Base-by-base conservation (phyloP, 2,113 vertebrate species). In the Corydoras sp. region DNA sequence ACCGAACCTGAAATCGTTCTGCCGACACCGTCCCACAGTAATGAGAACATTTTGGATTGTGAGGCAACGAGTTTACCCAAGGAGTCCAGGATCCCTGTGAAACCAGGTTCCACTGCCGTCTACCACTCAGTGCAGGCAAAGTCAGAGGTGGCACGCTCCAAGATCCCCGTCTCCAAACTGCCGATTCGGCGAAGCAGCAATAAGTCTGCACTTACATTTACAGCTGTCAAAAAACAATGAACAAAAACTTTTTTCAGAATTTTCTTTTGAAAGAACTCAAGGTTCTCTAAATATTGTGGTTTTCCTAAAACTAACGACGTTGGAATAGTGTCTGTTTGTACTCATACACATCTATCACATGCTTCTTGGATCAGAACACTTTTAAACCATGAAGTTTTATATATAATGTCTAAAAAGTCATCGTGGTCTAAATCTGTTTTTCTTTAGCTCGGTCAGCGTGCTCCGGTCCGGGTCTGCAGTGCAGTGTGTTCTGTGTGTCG, bases 51-150 rank as follows among this genome's bases (percentile, higher is more conserved):
- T 54, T 3, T 51, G 4, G 91, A 92, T 69, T 85, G 85, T 69
- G 91, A 85, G 2, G 85, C 85, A 14, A 84, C 88, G 74, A 85
- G 90, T 76, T 72, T 87, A 69, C 73, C 84, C 32, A 93, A 94
- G 85, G 95, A 97, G 80, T 98, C 95, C 43, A 97, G 92, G 83
- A 97, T 99, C 83, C 95, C 97, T 0, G 89, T 98, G 80, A 99
- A 97, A 84, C 93, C 93, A 15, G 77, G 81, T 58, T 76, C 89
- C 83, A 90, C 93, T 58, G 73, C 90, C 0, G 79, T 81, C 0
- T 83, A 81, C 62, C 91, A 92, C 69, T 89, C 89, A 80, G 90
- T 90, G 35, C 89, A 89, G 70, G 84, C 87, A 76, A 92, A 90
- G 88, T 88, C 86, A 0, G 94, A 97, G 73, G 80, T 90, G 49